These are phyloP conservation scores for Strongylocentrotus purpuratus DNA, from an alignment of 35 echinoderm and acorn worm species.

Conservation along the genomic window DNA sequence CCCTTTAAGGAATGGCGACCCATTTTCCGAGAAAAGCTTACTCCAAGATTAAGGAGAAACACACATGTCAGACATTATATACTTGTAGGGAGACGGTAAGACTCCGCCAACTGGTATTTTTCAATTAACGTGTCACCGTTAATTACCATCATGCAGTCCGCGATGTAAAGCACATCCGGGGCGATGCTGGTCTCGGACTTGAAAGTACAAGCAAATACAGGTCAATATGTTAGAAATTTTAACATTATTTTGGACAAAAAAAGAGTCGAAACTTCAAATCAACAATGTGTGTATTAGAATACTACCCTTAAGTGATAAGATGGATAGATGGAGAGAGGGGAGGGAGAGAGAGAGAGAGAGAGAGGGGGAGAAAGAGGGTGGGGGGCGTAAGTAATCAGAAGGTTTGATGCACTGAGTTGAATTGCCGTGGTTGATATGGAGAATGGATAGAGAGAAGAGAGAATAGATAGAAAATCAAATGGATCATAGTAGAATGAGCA, in stretches of 20 bases:
- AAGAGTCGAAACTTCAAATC: background rate
- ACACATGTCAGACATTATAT: background rate
- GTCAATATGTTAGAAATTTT: background rate
- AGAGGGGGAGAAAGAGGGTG: background rate
- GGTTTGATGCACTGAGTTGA: background rate
- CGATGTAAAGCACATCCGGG: background rate
- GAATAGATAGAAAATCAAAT: background rate
- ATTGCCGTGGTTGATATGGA: background rate
- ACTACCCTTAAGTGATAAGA: background rate
- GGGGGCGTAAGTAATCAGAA: background rate
- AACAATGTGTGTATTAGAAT: background rate
- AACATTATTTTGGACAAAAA: background rate
- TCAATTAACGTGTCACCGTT: background rate
- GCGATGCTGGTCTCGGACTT: background rate
- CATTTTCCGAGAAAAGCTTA: background rate
- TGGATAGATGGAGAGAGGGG: background rate
- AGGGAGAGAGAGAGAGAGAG: background rate
- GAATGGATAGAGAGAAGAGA: background rate
- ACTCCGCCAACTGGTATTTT: background rate
- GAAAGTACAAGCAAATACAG: background rate
- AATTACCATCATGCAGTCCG: background rate
- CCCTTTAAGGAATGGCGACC: background rate
- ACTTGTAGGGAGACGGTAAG: background rate
- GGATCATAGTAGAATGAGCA: background rate
- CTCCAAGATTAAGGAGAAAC: background rate